Conservation (phyloP, 2,888 invertebrate species). For the Philereme vetulata region DNA sequence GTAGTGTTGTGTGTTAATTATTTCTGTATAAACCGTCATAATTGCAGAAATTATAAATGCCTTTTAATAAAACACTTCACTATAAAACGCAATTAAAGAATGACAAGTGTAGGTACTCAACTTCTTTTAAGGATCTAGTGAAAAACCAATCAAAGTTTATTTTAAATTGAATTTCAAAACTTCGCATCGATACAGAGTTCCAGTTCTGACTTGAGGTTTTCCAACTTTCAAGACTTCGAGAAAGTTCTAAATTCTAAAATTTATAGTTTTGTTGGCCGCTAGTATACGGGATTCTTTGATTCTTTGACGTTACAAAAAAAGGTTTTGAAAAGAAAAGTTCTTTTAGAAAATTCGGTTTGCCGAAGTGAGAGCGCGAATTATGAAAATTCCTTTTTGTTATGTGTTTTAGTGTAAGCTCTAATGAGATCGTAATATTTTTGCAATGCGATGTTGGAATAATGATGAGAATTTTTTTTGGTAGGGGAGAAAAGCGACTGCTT, state of each 20-base stretch:
- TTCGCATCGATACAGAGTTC: slow-evolving; percentile 25
- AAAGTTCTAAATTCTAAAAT: slow-evolving; percentile 42
- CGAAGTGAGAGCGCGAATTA: slow-evolving; percentile 43
- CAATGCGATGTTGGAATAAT: no score
- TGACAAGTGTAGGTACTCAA: not conserved
- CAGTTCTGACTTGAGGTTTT: slow-evolving; percentile 23
- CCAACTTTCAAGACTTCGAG: slow-evolving; percentile 30
- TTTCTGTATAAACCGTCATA: no score
- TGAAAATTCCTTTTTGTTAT: slow-evolving; percentile 46
- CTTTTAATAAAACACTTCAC: no score
- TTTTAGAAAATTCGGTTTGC: slow-evolving; percentile 55
- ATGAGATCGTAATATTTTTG: no score
- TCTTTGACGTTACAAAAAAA: slow-evolving; percentile 47
- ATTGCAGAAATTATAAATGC: no score
- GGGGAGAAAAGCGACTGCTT: no score
- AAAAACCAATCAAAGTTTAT: slow-evolving; percentile 34
- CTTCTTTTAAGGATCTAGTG: slow-evolving; percentile 22
- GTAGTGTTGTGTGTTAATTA: no score
- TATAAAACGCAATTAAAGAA: no score
- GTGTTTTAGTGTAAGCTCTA: not conserved
- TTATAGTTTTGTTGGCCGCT: slow-evolving; percentile 45
- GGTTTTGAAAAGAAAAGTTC: slow-evolving; percentile 51
- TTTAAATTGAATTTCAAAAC: slow-evolving; percentile 35
- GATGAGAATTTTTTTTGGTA: no score
- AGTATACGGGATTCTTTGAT: slow-evolving; percentile 59